phyloP scores from a whole-genome alignment of 2,113 vertebrate genomes.

The Oreotrochilus melanogaster region DNA sequence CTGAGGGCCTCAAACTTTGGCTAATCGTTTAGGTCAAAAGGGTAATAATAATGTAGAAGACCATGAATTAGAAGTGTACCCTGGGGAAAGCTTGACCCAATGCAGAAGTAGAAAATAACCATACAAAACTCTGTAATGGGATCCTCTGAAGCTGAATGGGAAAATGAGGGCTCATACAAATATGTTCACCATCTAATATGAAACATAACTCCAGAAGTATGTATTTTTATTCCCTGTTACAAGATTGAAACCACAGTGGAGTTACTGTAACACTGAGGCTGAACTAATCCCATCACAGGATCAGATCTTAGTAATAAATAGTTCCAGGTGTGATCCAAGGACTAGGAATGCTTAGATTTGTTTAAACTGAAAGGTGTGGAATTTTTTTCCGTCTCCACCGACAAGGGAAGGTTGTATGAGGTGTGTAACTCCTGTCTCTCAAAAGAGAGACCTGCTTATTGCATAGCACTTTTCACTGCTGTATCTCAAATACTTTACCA shows the following conservation, averaged over 20 bases:
- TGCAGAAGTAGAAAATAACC: constrained; percentile 62
- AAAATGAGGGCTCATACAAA: constrained; percentile 59
- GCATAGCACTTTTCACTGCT: neutral
- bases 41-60: constrained; percentile 68
- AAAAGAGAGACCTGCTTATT: neutral
- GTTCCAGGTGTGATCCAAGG: constrained; percentile 64
- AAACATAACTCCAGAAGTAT: constrained; percentile 69
- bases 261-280: constrained; percentile 58
- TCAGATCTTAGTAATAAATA: constrained; percentile 66
- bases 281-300: constrained; percentile 69
- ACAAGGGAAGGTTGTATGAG: neutral
- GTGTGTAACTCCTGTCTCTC: neutral
- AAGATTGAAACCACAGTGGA: constrained; percentile 56
- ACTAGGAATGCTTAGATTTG: constrained; percentile 47
- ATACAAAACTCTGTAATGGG: constrained; percentile 59
- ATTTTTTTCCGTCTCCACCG: neutral
- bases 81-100: constrained; percentile 64
- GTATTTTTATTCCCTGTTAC: constrained; percentile 59
- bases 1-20: constrained; percentile 54
- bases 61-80: constrained; percentile 57
- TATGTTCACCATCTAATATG: constrained; percentile 59
- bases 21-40: constrained; percentile 69
- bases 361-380: constrained; percentile 34
- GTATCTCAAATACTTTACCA: neutral
- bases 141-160: constrained; percentile 60